Conservation (phyloP, 2,113 vertebrate genomes). For the Hyperopisus bebe region DNA sequence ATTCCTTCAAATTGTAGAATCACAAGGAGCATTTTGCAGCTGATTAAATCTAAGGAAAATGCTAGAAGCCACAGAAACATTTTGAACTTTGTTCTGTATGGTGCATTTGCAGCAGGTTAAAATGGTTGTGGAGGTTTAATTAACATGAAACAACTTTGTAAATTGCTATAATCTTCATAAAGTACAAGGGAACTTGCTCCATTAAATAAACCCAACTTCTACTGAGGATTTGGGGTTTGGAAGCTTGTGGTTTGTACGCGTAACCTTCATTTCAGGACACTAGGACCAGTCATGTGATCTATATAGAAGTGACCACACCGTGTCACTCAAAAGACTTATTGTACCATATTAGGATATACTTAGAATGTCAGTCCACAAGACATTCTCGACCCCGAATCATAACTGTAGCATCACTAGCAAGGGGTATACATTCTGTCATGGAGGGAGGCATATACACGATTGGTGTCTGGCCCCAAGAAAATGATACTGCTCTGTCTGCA, state of each 20-base stretch:
- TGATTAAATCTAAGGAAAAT: constrained; percentile 14
- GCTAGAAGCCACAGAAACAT: neutral
- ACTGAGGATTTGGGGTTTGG: neutral
- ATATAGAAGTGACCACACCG: neutral
- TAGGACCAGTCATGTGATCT: neutral
- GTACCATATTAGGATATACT: neutral
- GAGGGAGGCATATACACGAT: constrained; percentile 32
- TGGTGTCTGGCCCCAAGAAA: constrained; percentile 42
- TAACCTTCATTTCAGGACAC: neutral
- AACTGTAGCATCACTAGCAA: neutral
- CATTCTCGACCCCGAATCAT: neutral
- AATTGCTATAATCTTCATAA: neutral
- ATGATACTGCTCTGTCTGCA: constrained; percentile 43
- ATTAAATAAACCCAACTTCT: neutral
- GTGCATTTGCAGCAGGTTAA: neutral
- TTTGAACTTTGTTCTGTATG: neutral
- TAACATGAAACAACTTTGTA: neutral
- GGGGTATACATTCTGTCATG: neutral
- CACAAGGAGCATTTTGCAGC: neutral
- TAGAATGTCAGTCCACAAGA: neutral
- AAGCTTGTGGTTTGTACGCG: neutral
- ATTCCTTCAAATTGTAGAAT: neutral
- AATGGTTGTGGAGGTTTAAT: neutral
- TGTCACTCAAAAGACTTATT: neutral
- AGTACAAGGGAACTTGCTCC: constrained; percentile 5